Percentiles rank a stretch among this genome's conserved stretches.
Conservation (phyloP, 2,888 invertebrate species). For the Drosophila colorata region DNA sequence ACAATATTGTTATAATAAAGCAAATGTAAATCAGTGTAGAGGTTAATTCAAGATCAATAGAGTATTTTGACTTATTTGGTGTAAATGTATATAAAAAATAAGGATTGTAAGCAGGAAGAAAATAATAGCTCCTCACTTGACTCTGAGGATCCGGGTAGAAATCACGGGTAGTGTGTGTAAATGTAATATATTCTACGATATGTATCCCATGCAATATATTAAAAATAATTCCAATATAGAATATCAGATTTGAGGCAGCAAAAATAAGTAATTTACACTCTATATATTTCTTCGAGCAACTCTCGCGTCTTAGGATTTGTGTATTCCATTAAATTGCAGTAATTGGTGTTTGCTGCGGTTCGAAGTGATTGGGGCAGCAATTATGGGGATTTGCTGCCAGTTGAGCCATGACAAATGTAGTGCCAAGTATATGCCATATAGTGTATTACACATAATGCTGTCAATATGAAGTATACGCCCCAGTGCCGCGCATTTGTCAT, state of each 20-base stretch:
- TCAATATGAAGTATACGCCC: slow-evolving; percentile 59
- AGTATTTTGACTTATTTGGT: no score
- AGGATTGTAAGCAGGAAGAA: no score
- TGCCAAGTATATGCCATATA: slow-evolving; percentile 32
- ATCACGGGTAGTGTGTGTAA: no score
- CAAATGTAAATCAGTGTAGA: background rate
- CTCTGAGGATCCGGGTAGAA: no score
- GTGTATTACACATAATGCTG: slow-evolving; percentile 28
- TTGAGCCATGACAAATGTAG: slow-evolving; percentile 42
- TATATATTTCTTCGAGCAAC: background rate
- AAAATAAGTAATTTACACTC: no score
- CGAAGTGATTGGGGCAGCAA: slow-evolving; percentile 23
- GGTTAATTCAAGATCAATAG: no score
- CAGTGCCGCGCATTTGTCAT: slow-evolving; percentile 61
- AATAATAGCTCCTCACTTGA: no score
- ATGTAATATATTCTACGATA: no score
- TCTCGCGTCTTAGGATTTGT: background rate
- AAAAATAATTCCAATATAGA: no score
- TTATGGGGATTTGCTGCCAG: slow-evolving; percentile 48
- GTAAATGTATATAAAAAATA: no score
- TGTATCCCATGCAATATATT: no score
- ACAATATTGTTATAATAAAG: background rate
- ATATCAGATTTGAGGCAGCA: no score
- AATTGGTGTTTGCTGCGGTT: slow-evolving; percentile 22
- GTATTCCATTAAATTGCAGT: slow-evolving; percentile 15